Evolutionary conservation across 2,797 vertebrate species (phyloP).

Genomic region (Jordanella pulchra): DNA sequence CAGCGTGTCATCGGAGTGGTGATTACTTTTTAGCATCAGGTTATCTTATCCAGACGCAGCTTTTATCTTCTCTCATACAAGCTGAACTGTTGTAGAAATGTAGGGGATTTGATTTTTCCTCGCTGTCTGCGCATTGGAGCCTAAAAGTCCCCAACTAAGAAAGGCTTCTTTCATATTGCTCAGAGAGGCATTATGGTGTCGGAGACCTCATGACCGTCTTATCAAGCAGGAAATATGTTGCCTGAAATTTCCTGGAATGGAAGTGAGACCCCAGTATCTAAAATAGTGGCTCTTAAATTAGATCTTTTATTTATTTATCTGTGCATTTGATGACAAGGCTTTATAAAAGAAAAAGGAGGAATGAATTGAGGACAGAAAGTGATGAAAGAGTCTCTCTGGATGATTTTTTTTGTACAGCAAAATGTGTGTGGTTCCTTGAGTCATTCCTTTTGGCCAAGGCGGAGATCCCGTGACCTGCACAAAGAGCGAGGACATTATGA

Average conservation of each 20-base stretch:
- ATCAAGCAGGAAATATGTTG: constrained; percentile 71
- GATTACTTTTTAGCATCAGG: constrained; percentile 33
- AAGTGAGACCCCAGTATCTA: constrained; percentile 25
- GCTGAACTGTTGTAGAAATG: background rate
- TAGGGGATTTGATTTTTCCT: constrained; percentile 14
- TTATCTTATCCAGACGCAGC: constrained; percentile 35
- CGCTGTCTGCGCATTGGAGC: constrained; percentile 21
- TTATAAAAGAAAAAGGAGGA: background rate
- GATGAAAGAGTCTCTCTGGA: background rate
- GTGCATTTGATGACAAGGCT: background rate
- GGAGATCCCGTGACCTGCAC: constrained; percentile 27
- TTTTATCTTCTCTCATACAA: background rate
- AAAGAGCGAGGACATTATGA: constrained; percentile 13
- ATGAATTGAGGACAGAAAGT: background rate
- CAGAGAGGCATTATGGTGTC: constrained; percentile 43
- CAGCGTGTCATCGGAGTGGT: constrained; percentile 22
- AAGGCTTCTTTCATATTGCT: constrained; percentile 63
- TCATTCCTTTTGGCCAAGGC: constrained; percentile 15
- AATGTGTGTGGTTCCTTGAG: constrained; percentile 2
- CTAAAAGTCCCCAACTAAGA: constrained; percentile 40
- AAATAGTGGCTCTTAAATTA: constrained; percentile 13
- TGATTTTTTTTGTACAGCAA: background rate
- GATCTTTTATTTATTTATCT: background rate
- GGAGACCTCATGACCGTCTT: constrained; percentile 57
- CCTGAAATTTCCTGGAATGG: constrained; percentile 61